A percentile compares a stretch with the other conserved stretches of the same genome.
Conservation (phyloP, 2,797 vertebrate genomes). For the Notolepis coatsorum region DNA sequence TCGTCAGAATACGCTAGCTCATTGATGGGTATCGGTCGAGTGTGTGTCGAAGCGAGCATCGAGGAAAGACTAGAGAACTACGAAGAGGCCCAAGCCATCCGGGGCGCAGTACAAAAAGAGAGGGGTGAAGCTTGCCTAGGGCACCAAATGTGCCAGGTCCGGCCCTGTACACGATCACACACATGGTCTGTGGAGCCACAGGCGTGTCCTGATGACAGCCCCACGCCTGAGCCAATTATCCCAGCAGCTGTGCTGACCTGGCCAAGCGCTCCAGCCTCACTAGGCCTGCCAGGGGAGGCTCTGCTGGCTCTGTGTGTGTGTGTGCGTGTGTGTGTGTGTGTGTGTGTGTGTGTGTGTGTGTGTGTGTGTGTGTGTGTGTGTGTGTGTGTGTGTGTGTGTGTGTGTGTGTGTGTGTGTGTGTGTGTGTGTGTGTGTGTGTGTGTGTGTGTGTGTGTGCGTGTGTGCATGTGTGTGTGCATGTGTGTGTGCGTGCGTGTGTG, state of each 20-base stretch:
- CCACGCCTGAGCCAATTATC: constrained; percentile 33
- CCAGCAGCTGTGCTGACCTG: constrained; percentile 6
- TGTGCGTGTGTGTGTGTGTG: background rate
- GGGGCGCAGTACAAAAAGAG: too few relatives aligned
- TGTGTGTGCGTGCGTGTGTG: background rate
- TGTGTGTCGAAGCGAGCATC: too few relatives aligned
- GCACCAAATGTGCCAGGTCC: too few relatives aligned
- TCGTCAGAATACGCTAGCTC: background rate
- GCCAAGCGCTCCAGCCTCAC: background rate
- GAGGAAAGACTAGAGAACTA: too few relatives aligned
- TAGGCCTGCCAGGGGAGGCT: background rate
- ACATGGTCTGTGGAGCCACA: constrained; percentile 17
- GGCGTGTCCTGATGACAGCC: constrained; percentile 24
- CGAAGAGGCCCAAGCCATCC: too few relatives aligned
- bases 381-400: background rate
- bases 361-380: background rate
- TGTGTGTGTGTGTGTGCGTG: background rate
- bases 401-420: too few relatives aligned
- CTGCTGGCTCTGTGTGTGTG: background rate
- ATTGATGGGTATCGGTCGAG: too few relatives aligned
- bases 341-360: background rate
- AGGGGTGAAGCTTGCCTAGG: too few relatives aligned
- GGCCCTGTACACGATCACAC: constrained; percentile 15
- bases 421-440: background rate
- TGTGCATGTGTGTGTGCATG: too few relatives aligned